Percentiles rank a stretch among this genome's conserved stretches.
phyloP scores from a whole-genome alignment of 2,113 vertebrate species.

The Larimichthys crocea region DNA sequence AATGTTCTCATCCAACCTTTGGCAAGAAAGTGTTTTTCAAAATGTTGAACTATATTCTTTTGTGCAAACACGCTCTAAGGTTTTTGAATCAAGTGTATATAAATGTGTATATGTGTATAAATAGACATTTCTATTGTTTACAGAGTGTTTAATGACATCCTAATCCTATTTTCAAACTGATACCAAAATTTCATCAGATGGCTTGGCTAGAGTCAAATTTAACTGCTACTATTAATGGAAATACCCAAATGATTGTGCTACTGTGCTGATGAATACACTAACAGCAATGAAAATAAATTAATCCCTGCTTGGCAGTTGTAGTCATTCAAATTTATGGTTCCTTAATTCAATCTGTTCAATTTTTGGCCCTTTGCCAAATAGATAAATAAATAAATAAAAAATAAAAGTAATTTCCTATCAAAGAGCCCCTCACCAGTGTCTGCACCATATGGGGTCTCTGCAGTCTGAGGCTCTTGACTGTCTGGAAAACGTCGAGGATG shows the following conservation, averaged over 20 bases:
- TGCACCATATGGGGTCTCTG: conserved; percentile 99
- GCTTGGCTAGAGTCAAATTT: background rate
- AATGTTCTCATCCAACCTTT: no score
- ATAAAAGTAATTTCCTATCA: background rate
- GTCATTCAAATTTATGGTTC: no score
- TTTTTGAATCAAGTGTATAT: background rate
- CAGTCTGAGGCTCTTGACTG: conserved; percentile 96
- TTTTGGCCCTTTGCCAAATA: no score
- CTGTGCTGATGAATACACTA: background rate
- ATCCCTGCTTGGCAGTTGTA: no score
- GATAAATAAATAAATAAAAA: no score
- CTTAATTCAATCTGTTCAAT: no score
- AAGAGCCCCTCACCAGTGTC: conserved; percentile 91
- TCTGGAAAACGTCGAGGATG: conserved; percentile 99
- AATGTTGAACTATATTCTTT: background rate
- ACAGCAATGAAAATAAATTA: no score
- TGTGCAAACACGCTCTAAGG: background rate
- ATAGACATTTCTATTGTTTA: no score
- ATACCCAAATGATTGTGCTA: background rate
- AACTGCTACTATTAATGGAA: background rate
- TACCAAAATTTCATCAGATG: background rate
- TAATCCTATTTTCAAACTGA: background rate
- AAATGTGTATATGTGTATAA: no score
- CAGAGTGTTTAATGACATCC: background rate
- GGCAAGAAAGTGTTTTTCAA: background rate